These are phyloP conservation scores for Dendrocincla tyrannina DNA, from an alignment of 2,797 vertebrate species.

Conservation along the genomic window DNA sequence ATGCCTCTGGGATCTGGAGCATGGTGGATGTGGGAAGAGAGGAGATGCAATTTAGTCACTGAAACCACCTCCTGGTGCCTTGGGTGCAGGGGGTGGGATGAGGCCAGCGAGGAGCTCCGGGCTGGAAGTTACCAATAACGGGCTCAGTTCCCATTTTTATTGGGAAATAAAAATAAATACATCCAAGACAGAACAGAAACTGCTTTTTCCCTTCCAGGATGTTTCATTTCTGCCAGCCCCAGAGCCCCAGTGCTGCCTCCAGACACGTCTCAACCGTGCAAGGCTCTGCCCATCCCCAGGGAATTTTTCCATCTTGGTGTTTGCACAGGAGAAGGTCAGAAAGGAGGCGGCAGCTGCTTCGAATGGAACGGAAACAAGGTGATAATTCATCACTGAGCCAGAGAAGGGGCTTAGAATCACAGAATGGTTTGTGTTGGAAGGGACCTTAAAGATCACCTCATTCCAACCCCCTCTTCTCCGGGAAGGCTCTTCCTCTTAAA, in stretches of 20 bases:
- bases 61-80: not conserved
- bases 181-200: conserved; percentile 25
- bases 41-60: not conserved
- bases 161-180: not conserved
- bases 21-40: not conserved
- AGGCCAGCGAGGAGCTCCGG: not conserved
- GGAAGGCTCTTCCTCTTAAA: not conserved
- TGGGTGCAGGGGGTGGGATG: not conserved
- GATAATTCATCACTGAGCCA: not conserved
- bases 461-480: not conserved
- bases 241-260: not conserved
- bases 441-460: not conserved
- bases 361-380: not conserved
- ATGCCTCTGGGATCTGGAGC: not conserved
- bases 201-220: not conserved
- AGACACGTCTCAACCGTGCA: fast-evolving
- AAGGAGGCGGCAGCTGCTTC: not conserved
- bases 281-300: not conserved
- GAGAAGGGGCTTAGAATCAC: not conserved
- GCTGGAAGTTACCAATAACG: not conserved
- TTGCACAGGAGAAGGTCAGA: not conserved
- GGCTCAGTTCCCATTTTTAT: conserved; percentile 14
- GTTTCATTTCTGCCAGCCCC: not conserved
- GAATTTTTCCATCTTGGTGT: not conserved
- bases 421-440: not conserved